Percentiles rank a stretch among this genome's conserved stretches.
These are phyloP conservation scores for Phyllotis vaccarum DNA, from an alignment of 2,797 vertebrate genomes.

Conservation along the genomic window DNA sequence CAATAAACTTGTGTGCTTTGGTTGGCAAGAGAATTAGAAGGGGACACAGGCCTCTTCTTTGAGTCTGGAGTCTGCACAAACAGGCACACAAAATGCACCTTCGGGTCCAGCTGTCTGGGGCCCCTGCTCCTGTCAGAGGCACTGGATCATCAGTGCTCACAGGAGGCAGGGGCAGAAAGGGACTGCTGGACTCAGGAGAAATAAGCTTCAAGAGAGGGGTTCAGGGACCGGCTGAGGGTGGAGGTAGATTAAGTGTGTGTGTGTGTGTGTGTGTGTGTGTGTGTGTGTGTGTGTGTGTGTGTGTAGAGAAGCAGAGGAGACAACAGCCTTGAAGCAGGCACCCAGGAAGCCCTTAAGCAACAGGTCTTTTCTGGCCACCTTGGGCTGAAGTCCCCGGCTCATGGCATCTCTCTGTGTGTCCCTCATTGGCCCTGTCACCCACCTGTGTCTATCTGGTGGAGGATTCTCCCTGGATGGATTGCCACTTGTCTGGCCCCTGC, in stretches of 20 bases:
- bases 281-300: too few relatives aligned
- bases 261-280: too few relatives aligned
- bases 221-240: too few relatives aligned
- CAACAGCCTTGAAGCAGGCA: background rate
- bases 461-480: background rate
- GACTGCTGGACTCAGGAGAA: background rate
- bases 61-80: background rate
- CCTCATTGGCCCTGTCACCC: background rate
- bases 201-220: background rate
- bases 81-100: background rate
- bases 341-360: background rate
- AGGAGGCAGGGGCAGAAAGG: background rate
- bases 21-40: conserved; percentile 13
- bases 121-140: background rate
- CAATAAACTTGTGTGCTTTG: conserved; percentile 78
- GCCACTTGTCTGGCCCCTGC: background rate
- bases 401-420: background rate
- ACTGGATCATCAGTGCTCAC: background rate
- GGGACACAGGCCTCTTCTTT: conserved; percentile 39
- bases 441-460: background rate
- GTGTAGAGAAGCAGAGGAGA: background rate
- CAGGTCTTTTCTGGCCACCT: background rate
- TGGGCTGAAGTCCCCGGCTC: background rate
- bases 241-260: too few relatives aligned
- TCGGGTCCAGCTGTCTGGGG: background rate